Evolutionary conservation across 2,888 invertebrate species (phyloP).

Genomic region (Allophyes oxyacanthae): DNA sequence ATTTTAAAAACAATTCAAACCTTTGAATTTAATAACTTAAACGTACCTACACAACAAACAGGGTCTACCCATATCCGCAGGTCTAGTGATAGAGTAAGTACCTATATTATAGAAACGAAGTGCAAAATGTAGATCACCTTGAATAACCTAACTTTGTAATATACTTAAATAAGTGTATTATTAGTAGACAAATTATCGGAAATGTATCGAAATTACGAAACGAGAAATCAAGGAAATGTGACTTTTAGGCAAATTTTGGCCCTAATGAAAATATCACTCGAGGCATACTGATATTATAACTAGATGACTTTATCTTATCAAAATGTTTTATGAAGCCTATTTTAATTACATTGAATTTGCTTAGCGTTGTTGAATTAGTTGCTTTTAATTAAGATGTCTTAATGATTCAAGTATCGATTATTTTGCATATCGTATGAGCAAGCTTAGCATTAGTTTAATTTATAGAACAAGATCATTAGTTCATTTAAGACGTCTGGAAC

Average conservation of each 20-base stretch:
- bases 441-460: not conserved
- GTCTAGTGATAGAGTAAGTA: conserved; percentile 25
- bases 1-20: conserved; percentile 31
- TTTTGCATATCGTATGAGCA: not conserved
- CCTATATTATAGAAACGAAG: conserved; percentile 38
- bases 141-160: conserved; percentile 24
- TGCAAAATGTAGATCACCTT: conserved; percentile 43
- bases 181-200: conserved; percentile 19
- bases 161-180: conserved; percentile 42
- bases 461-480: not conserved
- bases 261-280: conserved; percentile 22
- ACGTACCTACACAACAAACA: conserved; percentile 27
- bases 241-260: conserved; percentile 26
- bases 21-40: conserved; percentile 33
- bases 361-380: conserved; percentile 23
- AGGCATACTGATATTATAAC: conserved; percentile 1
- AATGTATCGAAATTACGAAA: conserved; percentile 10
- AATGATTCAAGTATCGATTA: not conserved
- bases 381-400: conserved; percentile 5
- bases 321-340: conserved; percentile 4
- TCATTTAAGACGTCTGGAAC: not conserved
- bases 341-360: not conserved
- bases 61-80: conserved; percentile 25
- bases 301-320: conserved; percentile 16
- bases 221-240: conserved; percentile 17